Percentiles rank a stretch among this genome's conserved stretches.
Evolutionary conservation across 2,113 vertebrate species (phyloP).

Genomic region (Pelvicachromis taeniatus): DNA sequence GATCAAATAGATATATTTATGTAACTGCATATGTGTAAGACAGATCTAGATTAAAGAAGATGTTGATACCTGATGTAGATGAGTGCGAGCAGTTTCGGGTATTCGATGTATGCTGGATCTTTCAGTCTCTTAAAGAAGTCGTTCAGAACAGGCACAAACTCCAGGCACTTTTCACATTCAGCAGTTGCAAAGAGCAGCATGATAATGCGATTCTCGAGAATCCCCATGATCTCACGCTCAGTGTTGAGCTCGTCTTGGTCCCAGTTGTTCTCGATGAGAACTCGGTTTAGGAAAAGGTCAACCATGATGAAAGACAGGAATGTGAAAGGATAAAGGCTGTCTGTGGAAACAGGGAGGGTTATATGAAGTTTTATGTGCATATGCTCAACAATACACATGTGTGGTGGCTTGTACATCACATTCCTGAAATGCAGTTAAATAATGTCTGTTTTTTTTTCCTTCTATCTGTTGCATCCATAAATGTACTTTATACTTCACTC

Average conservation of each 20-base stretch:
- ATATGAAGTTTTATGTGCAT: not conserved
- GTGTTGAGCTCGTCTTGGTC: constrained; percentile 83
- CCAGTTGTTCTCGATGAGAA: constrained; percentile 82
- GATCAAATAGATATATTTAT: not conserved
- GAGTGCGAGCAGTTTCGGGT: constrained; percentile 79
- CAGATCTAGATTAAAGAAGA: not conserved
- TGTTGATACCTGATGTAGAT: constrained; percentile 77
- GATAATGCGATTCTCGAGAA: constrained; percentile 83
- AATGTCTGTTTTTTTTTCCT: not conserved
- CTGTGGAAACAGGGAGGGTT: not conserved
- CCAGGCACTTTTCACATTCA: constrained; percentile 70
- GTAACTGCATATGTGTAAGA: not conserved
- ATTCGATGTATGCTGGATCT: constrained; percentile 83
- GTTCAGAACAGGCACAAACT: constrained; percentile 75
- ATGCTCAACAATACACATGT: not conserved
- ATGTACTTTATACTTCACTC: not conserved
- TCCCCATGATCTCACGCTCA: constrained; percentile 72
- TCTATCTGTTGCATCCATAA: not conserved
- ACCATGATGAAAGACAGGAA: constrained; percentile 69
- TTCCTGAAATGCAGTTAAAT: not conserved
- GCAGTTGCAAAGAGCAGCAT: constrained; percentile 81
- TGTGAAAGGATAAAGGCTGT: not conserved
- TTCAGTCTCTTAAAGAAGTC: constrained; percentile 83
- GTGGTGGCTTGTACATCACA: not conserved
- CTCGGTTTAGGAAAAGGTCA: constrained; percentile 78